Base-by-base conservation (phyloP, 2,797 vertebrate genomes). In the Enteromius unitaeniatus region DNA sequence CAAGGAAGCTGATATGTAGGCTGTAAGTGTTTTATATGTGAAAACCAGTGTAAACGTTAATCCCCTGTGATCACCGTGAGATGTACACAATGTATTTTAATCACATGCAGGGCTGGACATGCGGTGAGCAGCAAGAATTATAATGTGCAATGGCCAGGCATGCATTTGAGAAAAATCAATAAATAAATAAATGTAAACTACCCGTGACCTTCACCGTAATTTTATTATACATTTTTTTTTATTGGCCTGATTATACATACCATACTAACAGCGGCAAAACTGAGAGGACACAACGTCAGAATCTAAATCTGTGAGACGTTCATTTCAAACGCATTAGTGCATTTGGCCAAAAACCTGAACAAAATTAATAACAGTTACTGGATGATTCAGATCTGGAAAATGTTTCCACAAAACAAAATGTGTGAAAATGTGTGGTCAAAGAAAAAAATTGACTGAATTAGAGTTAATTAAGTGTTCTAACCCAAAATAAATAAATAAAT, bases 51-150 rank as follows among this genome's bases (percentile, higher is more conserved):
- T 31, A 31, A 31, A 31, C 28, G 28, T 31, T 4, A 47, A 49
- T 0, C 2, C 23, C 10, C 45, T 60, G n/a, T 23, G n/a, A 23
- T 23, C 55, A 23, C 55, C 49, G 51, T 72, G 28, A 31, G 28
- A 31, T 77, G 17, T 51, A 65, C 2, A n/a, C n/a, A n/a, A n/a
- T n/a, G n/a, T n/a, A n/a, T 83, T 64, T 62, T 51, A 26, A 82
- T 0, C 13, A 40, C 26, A 34, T 64, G 79, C 8, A 19, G 26
- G 17, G 62, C 26, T 47, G 26, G 40, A 89, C 93, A 93, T 93
- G 92, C 93, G 92, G 79, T 77, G 69, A 87, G 90, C 81, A 76
- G 92, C 88, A 92, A 31, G 28, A 1, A 31, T 31, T 31, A 90
- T 86, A 84, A 86, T 86, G 86, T 91, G 91, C 84, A 88, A 87